Conservation (phyloP, 2,113 vertebrate species). For the Upupa epops region DNA sequence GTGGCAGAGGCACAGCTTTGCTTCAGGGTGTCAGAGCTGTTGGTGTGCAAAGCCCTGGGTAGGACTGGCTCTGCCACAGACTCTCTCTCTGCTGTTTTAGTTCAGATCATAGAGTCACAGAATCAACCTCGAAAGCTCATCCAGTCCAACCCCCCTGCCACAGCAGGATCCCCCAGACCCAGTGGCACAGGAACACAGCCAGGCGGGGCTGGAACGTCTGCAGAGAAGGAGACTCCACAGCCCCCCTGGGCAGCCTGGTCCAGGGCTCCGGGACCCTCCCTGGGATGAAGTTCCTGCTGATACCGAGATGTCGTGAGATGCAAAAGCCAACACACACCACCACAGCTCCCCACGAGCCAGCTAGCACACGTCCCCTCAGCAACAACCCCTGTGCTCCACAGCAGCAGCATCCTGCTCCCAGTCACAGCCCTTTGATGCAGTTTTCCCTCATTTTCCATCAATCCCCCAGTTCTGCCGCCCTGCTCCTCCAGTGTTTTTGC, state of each 20-base stretch:
- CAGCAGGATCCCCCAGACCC: too few relatives aligned
- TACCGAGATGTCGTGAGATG: not conserved
- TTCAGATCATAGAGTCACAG: too few relatives aligned
- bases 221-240: too few relatives aligned
- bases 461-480: not conserved
- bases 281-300: too few relatives aligned
- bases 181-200: too few relatives aligned
- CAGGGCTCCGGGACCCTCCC: too few relatives aligned
- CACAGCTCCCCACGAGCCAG: not conserved
- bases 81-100: not conserved
- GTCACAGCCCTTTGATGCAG: not conserved
- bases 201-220: too few relatives aligned
- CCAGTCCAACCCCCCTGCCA: too few relatives aligned
- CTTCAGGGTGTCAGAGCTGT: not conserved
- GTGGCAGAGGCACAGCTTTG: not conserved
- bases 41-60: rapidly evolving
- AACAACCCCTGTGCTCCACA: rapidly evolving
- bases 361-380: rapidly evolving
- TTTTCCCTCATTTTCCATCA: not conserved
- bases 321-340: not conserved
- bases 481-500: not conserved
- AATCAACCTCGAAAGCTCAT: too few relatives aligned
- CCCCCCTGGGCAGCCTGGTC: too few relatives aligned
- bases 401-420: not conserved
- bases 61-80: not conserved